Conservation (phyloP, 2,888 invertebrate species). For the Chrysopilus asiliformis region DNA sequence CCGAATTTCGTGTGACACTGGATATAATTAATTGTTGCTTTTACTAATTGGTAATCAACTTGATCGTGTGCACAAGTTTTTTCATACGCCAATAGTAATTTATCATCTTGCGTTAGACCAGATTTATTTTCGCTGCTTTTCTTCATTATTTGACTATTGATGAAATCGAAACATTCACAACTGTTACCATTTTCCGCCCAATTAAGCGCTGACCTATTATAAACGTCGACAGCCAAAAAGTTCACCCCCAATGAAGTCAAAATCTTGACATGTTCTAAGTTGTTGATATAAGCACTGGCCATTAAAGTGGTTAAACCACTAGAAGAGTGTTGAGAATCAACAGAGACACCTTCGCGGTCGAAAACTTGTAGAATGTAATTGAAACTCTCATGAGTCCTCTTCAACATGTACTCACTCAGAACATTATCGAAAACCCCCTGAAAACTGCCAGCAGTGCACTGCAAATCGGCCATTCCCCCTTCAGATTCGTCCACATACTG, state of each 20-base stretch:
- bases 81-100: too few relatives aligned
- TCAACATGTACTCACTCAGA: not conserved
- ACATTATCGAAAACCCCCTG: not conserved
- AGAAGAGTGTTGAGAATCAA: not conserved
- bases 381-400: not conserved
- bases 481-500: conserved; percentile 4
- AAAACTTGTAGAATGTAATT: not conserved
- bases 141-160: too few relatives aligned
- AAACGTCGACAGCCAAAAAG: not conserved
- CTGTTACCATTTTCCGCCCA: too few relatives aligned
- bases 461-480: not conserved
- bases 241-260: not conserved
- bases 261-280: not conserved
- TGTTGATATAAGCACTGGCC: not conserved
- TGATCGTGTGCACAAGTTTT: too few relatives aligned
- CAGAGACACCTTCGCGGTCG: not conserved
- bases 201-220: not conserved
- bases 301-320: not conserved
- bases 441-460: too few relatives aligned
- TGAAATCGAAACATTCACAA: too few relatives aligned
- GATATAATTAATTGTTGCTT: conserved; percentile 41
- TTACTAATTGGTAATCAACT: conserved; percentile 56
- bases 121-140: too few relatives aligned
- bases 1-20: conserved; percentile 47
- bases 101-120: too few relatives aligned